Percentiles rank a stretch among this genome's conserved stretches.
Conservation (phyloP, 2,113 vertebrate species). For the Oreochromis spilurus region DNA sequence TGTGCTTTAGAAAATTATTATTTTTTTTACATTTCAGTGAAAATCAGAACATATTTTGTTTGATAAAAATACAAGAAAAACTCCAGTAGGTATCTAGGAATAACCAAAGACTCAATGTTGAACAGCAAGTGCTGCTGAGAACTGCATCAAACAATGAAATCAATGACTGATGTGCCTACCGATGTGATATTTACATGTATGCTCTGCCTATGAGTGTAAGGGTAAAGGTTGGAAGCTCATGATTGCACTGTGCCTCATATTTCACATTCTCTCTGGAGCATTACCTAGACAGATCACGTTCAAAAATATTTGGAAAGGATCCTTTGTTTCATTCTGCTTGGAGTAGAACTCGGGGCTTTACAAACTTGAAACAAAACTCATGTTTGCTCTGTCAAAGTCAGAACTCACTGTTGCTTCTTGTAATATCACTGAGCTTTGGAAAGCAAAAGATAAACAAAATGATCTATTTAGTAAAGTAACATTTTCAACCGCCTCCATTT, state of each 20-base stretch:
- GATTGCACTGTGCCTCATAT: slow-evolving; percentile 60
- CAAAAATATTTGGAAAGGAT: slow-evolving; percentile 17
- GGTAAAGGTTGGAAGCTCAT: slow-evolving; percentile 63
- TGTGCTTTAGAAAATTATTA: slow-evolving; percentile 71
- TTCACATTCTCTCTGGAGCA: slow-evolving; percentile 56
- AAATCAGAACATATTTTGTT: slow-evolving; percentile 64
- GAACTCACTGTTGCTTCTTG: slow-evolving; percentile 4
- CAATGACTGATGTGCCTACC: slow-evolving; percentile 25
- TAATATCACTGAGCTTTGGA: slow-evolving; percentile 9
- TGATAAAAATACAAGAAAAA: slow-evolving; percentile 66
- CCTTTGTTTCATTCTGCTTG: slow-evolving; percentile 14
- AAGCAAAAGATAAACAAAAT: slow-evolving; percentile 11
- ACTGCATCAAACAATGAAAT: slow-evolving; percentile 41
- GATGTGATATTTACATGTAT: slow-evolving; percentile 62
- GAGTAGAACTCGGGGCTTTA: slow-evolving; percentile 5
- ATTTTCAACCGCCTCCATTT: slow-evolving; percentile 8
- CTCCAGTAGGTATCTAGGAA: slow-evolving; percentile 58
- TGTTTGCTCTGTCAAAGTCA: slow-evolving; percentile 3
- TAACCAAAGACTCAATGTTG: slow-evolving; percentile 61
- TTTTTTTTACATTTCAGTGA: slow-evolving; percentile 64
- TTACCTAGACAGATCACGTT: slow-evolving; percentile 16
- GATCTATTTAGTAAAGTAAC: slow-evolving; percentile 5
- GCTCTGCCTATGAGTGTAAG: slow-evolving; percentile 38
- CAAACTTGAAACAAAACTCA: slow-evolving; percentile 17
- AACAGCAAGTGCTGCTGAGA: slow-evolving; percentile 60